Percentiles rank a stretch among this genome's conserved stretches.
These are phyloP conservation scores for Pinna nobilis DNA, from an alignment of 1,140 invertebrate genomes.

Conservation along the genomic window DNA sequence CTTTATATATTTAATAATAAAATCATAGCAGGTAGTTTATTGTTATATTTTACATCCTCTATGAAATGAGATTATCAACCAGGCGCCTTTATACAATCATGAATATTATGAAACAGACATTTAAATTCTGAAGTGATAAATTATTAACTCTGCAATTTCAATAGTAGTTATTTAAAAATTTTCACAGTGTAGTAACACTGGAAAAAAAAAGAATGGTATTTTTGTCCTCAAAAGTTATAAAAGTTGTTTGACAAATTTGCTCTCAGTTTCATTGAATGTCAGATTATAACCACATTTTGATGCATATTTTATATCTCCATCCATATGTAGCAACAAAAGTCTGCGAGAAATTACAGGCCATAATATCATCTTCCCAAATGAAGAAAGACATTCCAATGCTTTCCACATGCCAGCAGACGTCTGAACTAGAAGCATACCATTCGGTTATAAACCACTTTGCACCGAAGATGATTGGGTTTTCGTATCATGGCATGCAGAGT, in stretches of 20 bases:
- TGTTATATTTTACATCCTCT: too few species aligned
- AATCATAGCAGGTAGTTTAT: background rate
- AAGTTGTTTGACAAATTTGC: too few species aligned
- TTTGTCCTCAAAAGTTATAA: too few species aligned
- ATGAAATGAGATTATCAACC: too few species aligned
- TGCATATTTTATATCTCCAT: background rate
- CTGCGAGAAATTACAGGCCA: slow-evolving; percentile 7
- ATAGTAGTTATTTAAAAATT: background rate
- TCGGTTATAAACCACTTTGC: slow-evolving; percentile 47
- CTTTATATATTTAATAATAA: background rate
- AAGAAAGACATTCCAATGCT: slow-evolving; percentile 38
- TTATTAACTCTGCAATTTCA: background rate
- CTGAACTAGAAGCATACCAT: slow-evolving; percentile 41
- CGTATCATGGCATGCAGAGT: slow-evolving; percentile 40
- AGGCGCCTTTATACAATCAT: too few species aligned
- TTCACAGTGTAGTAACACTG: background rate
- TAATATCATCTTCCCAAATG: slow-evolving; percentile 24
- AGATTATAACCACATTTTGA: too few species aligned
- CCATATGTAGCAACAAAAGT: slow-evolving; percentile 31
- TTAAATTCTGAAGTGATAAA: too few species aligned
- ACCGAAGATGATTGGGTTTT: slow-evolving; percentile 48
- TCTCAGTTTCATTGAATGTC: too few species aligned
- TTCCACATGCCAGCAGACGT: slow-evolving; percentile 44
- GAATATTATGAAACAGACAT: too few species aligned
- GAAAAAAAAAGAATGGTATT: too few species aligned